Evolutionary conservation across 2,797 vertebrate species (phyloP).

Genomic region (Brotula barbata): DNA sequence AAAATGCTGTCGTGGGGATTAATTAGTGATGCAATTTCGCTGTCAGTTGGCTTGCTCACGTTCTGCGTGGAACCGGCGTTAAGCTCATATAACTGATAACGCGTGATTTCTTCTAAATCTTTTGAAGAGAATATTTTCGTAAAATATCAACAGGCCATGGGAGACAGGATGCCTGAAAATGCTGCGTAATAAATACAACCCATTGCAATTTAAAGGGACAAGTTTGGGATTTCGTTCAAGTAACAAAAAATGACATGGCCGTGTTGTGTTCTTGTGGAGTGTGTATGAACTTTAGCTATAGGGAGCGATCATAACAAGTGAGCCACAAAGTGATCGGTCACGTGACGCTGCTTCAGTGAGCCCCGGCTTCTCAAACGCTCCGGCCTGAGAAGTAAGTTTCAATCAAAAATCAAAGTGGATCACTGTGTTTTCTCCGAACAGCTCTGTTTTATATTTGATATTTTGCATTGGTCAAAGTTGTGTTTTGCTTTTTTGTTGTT

Average conservation of each 20-base stretch:
- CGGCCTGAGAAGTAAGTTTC: conserved; percentile 22
- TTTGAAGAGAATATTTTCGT: too few species aligned
- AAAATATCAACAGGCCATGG: neutral
- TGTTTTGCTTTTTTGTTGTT: conserved; percentile 22
- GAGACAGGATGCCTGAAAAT: conserved; percentile 7
- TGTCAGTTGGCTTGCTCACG: too few species aligned
- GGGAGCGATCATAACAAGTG: too few species aligned
- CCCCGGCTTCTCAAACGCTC: conserved; percentile 13
- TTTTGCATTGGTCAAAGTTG: neutral
- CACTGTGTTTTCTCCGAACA: neutral
- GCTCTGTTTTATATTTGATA: conserved; percentile 12
- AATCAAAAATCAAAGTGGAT: neutral
- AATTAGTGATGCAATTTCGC: too few species aligned
- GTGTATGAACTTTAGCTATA: too few species aligned
- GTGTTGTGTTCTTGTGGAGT: too few species aligned
- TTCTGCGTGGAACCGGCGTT: too few species aligned
- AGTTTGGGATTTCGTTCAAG: neutral
- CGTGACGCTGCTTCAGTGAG: too few species aligned
- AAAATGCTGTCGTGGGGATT: too few species aligned
- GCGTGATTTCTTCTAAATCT: neutral
- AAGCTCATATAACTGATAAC: neutral
- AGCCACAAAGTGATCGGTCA: too few species aligned
- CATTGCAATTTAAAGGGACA: neutral
- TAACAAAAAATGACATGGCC: neutral
- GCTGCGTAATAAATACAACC: neutral